Percentiles rank a stretch among this genome's conserved stretches.
These are phyloP conservation scores for Pagrus major DNA, from an alignment of 2,113 vertebrate species.

Conservation along the genomic window DNA sequence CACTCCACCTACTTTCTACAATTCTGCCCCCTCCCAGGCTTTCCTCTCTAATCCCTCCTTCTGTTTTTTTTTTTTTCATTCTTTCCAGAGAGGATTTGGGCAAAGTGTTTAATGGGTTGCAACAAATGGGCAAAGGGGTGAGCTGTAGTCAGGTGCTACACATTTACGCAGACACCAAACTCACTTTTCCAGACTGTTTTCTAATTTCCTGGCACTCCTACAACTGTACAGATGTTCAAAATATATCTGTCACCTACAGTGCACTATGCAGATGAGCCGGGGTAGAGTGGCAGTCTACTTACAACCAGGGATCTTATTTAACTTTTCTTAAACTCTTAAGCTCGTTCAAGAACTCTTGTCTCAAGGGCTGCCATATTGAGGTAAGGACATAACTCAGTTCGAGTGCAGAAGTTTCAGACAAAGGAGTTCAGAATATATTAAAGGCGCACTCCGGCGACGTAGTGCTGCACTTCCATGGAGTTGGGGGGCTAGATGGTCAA, in stretches of 20 bases:
- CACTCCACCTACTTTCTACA: slow-evolving; percentile 53
- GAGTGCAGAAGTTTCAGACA: slow-evolving; percentile 3
- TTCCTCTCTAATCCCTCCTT: slow-evolving; percentile 64
- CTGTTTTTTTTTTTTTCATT: slow-evolving; percentile 18
- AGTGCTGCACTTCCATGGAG: background rate
- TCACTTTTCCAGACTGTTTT: slow-evolving; percentile 7
- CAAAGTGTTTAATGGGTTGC: slow-evolving; percentile 68
- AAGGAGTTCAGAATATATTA: background rate
- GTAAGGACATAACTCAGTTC: slow-evolving; percentile 2
- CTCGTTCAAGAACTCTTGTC: slow-evolving; percentile 44
- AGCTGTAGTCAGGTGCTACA: slow-evolving; percentile 34
- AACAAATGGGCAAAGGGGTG: slow-evolving; percentile 57
- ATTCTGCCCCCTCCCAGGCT: slow-evolving; percentile 45
- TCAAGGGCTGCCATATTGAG: slow-evolving; percentile 8
- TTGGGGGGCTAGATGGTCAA: background rate
- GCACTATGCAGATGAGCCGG: slow-evolving; percentile 11
- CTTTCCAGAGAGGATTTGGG: slow-evolving; percentile 63
- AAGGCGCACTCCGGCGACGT: background rate
- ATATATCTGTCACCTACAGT: background rate
- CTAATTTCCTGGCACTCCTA: background rate
- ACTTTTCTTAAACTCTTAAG: slow-evolving; percentile 36
- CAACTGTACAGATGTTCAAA: background rate
- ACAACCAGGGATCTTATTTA: slow-evolving; percentile 22
- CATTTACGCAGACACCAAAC: slow-evolving; percentile 23
- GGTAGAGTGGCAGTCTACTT: background rate